Evolutionary conservation across 2,888 invertebrate species (phyloP), one percentile per base, ranked within the genome.

Genomic region (Schizotus pectinicornis): DNA sequence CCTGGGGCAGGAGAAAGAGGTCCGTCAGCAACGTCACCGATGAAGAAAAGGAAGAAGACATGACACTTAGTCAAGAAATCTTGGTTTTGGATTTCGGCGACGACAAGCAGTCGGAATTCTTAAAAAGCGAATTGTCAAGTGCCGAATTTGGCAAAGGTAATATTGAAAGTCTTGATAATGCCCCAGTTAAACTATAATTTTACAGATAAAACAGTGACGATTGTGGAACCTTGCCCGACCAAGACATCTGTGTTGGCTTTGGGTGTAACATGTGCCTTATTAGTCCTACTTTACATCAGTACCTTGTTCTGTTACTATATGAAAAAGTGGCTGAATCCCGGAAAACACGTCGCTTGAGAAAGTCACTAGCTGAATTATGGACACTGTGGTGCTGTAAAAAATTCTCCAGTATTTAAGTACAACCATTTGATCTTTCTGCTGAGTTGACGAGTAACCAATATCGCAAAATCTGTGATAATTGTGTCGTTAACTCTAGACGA

Each of bases 31-130:
- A 88, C 61, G 83, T 82, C 30, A 80, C 84, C 32, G 85, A 85
- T 36, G 87, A 88, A 66, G 86, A 87, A 62, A 84, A 83, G 63
- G 87, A 88, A 54, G 91, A 91, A 68, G 92, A 92, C 73, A 95
- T 95, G 94, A 95, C 94, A 65, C 86, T 96, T 61, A 95, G 95
- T 38, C 95, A 95, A 79, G 95, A 96, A 81, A 95, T 96, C 74
- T 83, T 95, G 13, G 95, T 95, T 1, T 82, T 95, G 66, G 95
- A 96, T 83, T 93, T 94, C 72, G 95, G 94, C 46, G 95, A 95
- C 81, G 94, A 95, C 63, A 86, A 89, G 69, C 92, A 92, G 78
- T 88, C 88, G 46, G 92, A 92, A 65, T 93, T 88, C 81, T 83
- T 93, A 67, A 89, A 89, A 75, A 86, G 83, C 62, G 92, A 92